Conservation (phyloP, 2,797 vertebrate genomes). For the Cephalopachus bancanus region DNA sequence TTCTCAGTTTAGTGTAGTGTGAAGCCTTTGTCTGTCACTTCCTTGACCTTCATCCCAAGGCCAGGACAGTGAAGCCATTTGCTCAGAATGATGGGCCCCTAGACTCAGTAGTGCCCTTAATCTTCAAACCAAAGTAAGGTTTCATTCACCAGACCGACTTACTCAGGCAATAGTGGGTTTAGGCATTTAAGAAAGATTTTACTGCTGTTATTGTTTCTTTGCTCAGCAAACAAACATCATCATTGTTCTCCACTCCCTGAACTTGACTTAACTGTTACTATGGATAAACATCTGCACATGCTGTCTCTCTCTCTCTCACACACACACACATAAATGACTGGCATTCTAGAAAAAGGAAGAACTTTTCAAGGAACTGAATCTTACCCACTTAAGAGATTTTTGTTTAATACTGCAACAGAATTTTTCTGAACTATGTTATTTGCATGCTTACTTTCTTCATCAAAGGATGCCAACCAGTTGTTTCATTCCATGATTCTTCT, state of each 20-base stretch:
- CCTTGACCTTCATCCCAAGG: too few relatives aligned
- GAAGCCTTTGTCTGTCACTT: accelerated
- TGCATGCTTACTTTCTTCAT: not conserved
- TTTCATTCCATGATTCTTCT: not conserved
- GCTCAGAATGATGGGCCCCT: not conserved
- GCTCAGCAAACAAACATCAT: not conserved
- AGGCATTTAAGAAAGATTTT: not conserved
- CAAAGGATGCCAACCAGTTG: not conserved
- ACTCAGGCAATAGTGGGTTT: too few relatives aligned
- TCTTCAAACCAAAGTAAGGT: not conserved
- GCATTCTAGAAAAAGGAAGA: not conserved
- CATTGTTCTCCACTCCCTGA: accelerated
- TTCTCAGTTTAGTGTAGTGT: accelerated
- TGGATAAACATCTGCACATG: not conserved
- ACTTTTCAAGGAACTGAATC: not conserved
- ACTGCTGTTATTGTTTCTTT: not conserved
- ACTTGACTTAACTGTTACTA: accelerated
- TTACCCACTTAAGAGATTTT: not conserved
- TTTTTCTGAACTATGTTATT: not conserved
- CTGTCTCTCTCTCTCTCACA: accelerated
- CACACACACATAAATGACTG: accelerated
- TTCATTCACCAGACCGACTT: not conserved
- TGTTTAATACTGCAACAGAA: not conserved
- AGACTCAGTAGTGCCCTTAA: accelerated
- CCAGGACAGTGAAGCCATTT: not conserved